These are phyloP conservation scores for Eubasilissa regina DNA, from an alignment of 1,140 invertebrate species.

Conservation along the genomic window DNA sequence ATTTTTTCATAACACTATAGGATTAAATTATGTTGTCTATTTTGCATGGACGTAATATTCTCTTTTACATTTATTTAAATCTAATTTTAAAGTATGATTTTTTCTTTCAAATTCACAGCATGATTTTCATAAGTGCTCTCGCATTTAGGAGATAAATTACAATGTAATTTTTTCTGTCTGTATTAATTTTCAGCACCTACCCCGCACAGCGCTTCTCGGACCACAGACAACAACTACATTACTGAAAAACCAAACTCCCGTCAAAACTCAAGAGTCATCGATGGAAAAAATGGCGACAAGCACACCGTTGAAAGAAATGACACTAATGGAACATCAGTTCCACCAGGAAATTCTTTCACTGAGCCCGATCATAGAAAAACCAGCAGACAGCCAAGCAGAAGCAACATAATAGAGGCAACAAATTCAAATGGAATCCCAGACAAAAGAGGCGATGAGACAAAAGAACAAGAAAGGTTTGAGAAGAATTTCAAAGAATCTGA, in stretches of 20 bases:
- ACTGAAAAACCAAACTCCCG: slow-evolving; percentile 36
- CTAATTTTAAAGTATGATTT: background rate
- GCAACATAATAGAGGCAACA: background rate
- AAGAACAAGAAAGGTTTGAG: slow-evolving; percentile 47
- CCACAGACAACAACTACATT: slow-evolving; percentile 23
- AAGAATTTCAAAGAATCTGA: slow-evolving; percentile 45
- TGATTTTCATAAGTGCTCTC: background rate
- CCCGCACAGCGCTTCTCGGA: slow-evolving; percentile 12
- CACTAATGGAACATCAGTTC: slow-evolving; percentile 16
- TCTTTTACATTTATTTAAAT: background rate
- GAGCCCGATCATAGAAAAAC: slow-evolving; percentile 44
- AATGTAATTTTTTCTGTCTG: background rate
- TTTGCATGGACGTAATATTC: no score
- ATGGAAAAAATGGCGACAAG: slow-evolving; percentile 44
- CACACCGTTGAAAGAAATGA: slow-evolving; percentile 43
- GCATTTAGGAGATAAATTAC: no score
- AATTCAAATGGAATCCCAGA: background rate
- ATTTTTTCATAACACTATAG: no score
- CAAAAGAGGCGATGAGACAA: slow-evolving; percentile 22
- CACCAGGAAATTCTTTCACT: slow-evolving; percentile 17
- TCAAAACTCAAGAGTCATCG: slow-evolving; percentile 36
- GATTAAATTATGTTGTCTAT: no score
- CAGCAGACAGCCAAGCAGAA: slow-evolving; percentile 30
- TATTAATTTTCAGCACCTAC: slow-evolving; percentile 33
- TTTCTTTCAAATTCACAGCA: background rate